Evolutionary conservation across 2,113 vertebrate genomes (phyloP).

Genomic region (Bos taurus): DNA sequence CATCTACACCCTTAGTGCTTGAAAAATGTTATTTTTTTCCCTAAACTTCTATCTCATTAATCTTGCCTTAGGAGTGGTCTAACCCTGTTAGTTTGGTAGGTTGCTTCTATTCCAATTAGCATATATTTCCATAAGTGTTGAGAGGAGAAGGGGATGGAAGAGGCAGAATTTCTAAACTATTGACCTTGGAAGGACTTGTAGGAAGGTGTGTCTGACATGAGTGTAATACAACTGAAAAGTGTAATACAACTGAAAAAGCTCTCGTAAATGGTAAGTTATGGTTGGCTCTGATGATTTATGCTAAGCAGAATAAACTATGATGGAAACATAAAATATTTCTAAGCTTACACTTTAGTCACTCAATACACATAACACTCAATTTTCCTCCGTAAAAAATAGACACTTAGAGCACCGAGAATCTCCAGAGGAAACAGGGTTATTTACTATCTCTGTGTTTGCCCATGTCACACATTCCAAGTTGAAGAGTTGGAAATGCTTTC

Average conservation of each 20-base stretch:
- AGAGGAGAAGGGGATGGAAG: conserved; percentile 35
- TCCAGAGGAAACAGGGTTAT: background rate
- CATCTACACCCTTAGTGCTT: background rate
- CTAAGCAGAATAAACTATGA: conserved; percentile 47
- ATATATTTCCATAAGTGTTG: conserved; percentile 59
- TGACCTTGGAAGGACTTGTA: conserved; percentile 47
- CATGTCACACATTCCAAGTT: background rate
- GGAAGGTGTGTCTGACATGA: conserved; percentile 59
- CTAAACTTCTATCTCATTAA: conserved; percentile 52
- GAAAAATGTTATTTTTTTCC: conserved; percentile 56
- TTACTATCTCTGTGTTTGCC: background rate
- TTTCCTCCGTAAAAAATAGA: conserved; percentile 36
- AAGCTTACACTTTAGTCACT: conserved; percentile 53
- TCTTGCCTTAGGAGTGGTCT: conserved; percentile 46
- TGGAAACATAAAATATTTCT: conserved; percentile 50
- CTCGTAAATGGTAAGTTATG: background rate
- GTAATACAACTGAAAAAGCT: background rate
- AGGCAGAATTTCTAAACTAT: conserved; percentile 38
- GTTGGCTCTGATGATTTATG: conserved; percentile 48
- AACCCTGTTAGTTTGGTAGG: conserved; percentile 13
- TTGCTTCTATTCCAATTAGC: conserved; percentile 52
- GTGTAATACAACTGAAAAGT: background rate
- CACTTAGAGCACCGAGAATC: background rate
- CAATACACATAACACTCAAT: conserved; percentile 40
- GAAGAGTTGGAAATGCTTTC: background rate